These are phyloP conservation scores for Notarius quadriscutis DNA, from an alignment of 2,113 vertebrate species.

Conservation along the genomic window DNA sequence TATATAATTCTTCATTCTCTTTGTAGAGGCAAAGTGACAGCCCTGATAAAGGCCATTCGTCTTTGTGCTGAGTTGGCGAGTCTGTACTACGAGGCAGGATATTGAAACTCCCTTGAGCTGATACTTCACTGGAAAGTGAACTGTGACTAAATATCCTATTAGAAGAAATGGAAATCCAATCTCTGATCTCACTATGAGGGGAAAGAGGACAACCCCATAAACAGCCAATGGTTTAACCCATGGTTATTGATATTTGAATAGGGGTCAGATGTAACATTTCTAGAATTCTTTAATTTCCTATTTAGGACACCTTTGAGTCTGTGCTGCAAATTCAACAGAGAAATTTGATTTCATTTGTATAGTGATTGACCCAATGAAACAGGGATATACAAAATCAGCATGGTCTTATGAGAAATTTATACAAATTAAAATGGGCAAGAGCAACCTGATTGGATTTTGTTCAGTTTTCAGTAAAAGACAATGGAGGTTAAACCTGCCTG, in stretches of 20 bases:
- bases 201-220: neutral
- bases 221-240: slow-evolving; percentile 2
- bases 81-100: slow-evolving; percentile 21
- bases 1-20: slow-evolving; percentile 7
- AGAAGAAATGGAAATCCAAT: slow-evolving; percentile 48
- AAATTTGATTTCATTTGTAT: neutral
- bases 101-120: slow-evolving; percentile 39
- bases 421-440: neutral
- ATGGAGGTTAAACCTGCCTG: neutral
- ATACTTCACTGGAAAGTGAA: slow-evolving; percentile 30
- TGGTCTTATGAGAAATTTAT: neutral
- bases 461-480: neutral
- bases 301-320: neutral
- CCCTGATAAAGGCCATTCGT: neutral
- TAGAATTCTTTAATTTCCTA: neutral
- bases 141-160: slow-evolving; percentile 46
- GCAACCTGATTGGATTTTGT: neutral
- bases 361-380: neutral
- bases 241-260: neutral
- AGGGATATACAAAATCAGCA: neutral
- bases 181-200: slow-evolving; percentile 14
- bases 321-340: neutral
- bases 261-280: neutral
- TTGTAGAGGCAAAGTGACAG: neutral
- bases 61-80: slow-evolving; percentile 39